Evolutionary conservation across 1,140 invertebrate genomes (phyloP), one percentile per base, ranked within the genome.

Genomic region (Catajapyx aquilonaris): DNA sequence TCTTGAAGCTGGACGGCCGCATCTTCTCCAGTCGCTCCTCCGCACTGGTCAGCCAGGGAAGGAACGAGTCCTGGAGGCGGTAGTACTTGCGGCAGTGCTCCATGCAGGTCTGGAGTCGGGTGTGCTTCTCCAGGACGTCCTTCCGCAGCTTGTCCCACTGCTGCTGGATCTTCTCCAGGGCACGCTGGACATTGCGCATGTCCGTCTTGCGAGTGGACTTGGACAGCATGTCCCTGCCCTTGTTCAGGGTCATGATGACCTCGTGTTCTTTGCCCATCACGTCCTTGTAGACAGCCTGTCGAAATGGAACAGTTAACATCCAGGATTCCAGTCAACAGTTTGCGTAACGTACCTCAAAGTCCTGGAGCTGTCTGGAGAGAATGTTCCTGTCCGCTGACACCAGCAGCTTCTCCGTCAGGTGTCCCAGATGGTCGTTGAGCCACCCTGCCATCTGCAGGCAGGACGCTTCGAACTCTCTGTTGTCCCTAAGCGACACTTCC

Each of bases 21-120:
- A 90, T 61, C 34, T 69, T 68, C 21, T 78, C 71, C 5, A 91
- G 55, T 46, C 84, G 81, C 38, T 84, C 78, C 57, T 94, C 87
- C 1, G 79, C 78, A 41, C 81, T 74, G 20, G 72, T 61, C 32
- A 95, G 53, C 87, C 88, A 94, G 1, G 85, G 78, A 0, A 83
- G 52, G 63, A 94, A 90, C 1, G 69, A 66, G 46, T 91, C 86
- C 39, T 83, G 71, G 2, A 73, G 71, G 45, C 71, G 69, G 47
- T 80, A 77, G 56, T 85, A 95, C 53, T 88, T 88, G 42, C 80
- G 77, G 52, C 84, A 90, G 50, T 90, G 84, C 56, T 91, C 85
- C 61, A 77, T 78, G 54, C 81, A 84, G 0, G 81, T 86, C 49
- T 88, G 81, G 10, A 91, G 57, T 46, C 78, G 66, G 1, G 74